Conservation (phyloP, 2,888 invertebrate genomes). For the Calliopum simillimum region DNA sequence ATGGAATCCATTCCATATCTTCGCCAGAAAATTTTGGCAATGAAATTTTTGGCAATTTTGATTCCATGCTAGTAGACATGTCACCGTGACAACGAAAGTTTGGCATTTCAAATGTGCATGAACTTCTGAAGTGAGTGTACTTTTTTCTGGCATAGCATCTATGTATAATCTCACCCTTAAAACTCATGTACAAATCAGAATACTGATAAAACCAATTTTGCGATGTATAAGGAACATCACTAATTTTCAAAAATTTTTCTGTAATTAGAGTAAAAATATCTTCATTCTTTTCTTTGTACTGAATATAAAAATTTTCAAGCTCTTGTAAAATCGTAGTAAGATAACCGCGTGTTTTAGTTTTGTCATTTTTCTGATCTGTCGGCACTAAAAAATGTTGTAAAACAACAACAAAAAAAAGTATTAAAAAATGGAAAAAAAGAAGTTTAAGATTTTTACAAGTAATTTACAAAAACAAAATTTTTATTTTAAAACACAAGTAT, state of each 20-base stretch:
- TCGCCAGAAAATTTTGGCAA: slow-evolving; percentile 29
- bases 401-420: no score
- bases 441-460: no score
- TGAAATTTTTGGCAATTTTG: slow-evolving; percentile 25
- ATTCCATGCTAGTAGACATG: background rate
- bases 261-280: background rate
- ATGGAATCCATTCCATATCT: slow-evolving; percentile 19
- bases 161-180: background rate
- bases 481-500: no score
- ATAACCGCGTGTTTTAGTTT: slow-evolving; percentile 1
- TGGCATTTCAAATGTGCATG: background rate
- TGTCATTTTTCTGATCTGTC: no score
- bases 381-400: no score
- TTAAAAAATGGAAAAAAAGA: no score
- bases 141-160: background rate
- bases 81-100: background rate
- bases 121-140: background rate
- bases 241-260: background rate
- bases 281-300: background rate
- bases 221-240: slow-evolving; percentile 3
- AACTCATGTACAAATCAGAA: slow-evolving; percentile 6
- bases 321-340: background rate
- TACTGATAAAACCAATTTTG: background rate
- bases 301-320: background rate
- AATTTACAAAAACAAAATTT: no score